Evolutionary conservation across 2,888 invertebrate genomes (phyloP).

Genomic region (Caenorhabditis plicata): DNA sequence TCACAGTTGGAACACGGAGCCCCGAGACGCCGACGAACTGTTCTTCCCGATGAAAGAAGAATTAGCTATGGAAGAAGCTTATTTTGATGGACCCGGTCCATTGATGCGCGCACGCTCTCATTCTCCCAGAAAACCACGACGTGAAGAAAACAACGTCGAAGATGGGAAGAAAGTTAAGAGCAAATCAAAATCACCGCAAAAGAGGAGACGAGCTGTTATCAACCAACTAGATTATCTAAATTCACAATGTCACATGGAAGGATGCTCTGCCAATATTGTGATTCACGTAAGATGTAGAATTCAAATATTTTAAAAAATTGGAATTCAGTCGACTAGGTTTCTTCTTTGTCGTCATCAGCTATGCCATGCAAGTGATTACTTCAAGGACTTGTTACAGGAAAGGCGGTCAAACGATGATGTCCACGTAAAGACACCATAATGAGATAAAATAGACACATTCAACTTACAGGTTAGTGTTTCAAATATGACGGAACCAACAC

Average conservation of each 20-base stretch:
- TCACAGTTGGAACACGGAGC: constrained; percentile 51
- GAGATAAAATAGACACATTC: not conserved
- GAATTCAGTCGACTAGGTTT: constrained; percentile 57
- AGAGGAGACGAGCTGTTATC: constrained; percentile 27
- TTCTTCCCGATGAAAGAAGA: not conserved
- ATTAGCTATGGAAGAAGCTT: no score
- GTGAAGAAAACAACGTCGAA: constrained; percentile 4
- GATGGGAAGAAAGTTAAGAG: constrained; percentile 17
- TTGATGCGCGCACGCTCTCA: constrained; percentile 33
- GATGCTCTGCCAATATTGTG: constrained; percentile 58
- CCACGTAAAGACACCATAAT: constrained; percentile 9
- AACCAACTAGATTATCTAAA: constrained; percentile 61
- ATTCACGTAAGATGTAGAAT: constrained; percentile 62
- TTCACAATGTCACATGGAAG: constrained; percentile 61
- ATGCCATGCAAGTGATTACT: constrained; percentile 61
- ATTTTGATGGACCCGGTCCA: constrained; percentile 15
- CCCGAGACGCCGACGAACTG: constrained; percentile 21
- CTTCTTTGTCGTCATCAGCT: constrained; percentile 63
- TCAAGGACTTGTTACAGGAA: constrained; percentile 49
- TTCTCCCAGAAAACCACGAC: constrained; percentile 30
- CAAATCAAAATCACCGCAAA: constrained; percentile 48
- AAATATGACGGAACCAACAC: constrained; percentile 39
- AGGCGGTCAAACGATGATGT: constrained; percentile 30
- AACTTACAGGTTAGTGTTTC: constrained; percentile 36
- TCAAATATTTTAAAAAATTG: not conserved